A percentile compares a stretch with the other conserved stretches of the same genome.
phyloP scores from a whole-genome alignment of 2,888 invertebrate species.

The Limnephilus rhombicus region DNA sequence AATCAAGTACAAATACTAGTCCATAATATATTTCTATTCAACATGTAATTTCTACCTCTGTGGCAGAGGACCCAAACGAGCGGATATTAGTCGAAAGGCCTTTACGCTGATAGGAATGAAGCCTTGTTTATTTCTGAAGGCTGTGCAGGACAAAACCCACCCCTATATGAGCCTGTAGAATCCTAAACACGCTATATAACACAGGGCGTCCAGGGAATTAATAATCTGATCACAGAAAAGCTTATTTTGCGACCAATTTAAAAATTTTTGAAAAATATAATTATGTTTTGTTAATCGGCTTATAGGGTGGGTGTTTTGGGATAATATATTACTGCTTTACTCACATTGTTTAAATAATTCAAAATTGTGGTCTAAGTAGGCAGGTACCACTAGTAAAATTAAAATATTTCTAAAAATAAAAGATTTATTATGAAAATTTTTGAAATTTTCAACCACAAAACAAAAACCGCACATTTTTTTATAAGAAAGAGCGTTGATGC shows the following conservation, averaged over 20 bases:
- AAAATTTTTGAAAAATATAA: not conserved
- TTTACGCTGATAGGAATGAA: constrained; percentile 6
- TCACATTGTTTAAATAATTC: no score
- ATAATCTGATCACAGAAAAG: not conserved
- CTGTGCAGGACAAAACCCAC: not conserved
- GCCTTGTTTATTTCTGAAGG: constrained; percentile 33
- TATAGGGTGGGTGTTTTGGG: no score
- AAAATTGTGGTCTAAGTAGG: no score
- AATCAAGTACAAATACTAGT: not conserved
- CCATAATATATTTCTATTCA: not conserved
- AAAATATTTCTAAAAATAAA: no score
- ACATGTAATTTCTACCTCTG: not conserved
- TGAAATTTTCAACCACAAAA: no score
- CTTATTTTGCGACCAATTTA: not conserved
- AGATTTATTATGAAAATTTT: no score
- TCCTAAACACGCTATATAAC: not conserved
- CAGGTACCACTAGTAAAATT: no score
- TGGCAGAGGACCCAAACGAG: not conserved
- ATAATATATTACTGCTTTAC: no score
- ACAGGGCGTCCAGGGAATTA: not conserved
- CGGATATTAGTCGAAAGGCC: constrained; percentile 21
- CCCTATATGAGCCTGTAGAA: not conserved
- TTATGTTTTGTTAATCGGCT: no score
- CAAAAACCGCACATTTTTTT: no score
- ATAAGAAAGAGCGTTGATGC: no score